These are phyloP conservation scores for Macaria liturata DNA, from an alignment of 2,888 invertebrate genomes.

Conservation along the genomic window DNA sequence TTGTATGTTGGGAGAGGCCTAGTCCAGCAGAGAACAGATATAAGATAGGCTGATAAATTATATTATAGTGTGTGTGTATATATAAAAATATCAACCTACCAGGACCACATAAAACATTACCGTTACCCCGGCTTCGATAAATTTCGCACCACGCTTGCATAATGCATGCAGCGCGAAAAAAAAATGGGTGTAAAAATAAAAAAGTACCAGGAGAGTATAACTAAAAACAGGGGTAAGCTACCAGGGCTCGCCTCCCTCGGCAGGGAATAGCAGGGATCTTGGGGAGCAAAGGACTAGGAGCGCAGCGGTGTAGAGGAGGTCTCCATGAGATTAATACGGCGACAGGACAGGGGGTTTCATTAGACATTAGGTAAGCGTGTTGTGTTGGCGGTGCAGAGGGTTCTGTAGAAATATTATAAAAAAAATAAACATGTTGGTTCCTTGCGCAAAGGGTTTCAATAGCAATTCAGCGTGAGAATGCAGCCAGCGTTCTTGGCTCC, in stretches of 20 bases:
- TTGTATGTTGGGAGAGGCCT: no score
- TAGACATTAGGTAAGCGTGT: slow-evolving; percentile 67
- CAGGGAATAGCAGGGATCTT: slow-evolving; percentile 63
- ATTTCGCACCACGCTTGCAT: slow-evolving; percentile 66
- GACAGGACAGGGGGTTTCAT: slow-evolving; percentile 76
- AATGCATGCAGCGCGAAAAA: slow-evolving; percentile 72
- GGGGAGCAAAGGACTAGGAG: slow-evolving; percentile 71
- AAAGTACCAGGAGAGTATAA: slow-evolving; percentile 44
- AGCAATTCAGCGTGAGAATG: no score
- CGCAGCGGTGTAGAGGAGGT: slow-evolving; percentile 66
- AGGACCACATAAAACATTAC: slow-evolving; percentile 41
- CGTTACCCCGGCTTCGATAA: slow-evolving; percentile 74
- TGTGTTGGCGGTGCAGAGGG: slow-evolving; percentile 39
- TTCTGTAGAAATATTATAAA: slow-evolving; percentile 34
- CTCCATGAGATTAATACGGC: slow-evolving; percentile 79
- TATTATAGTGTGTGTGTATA: no score
- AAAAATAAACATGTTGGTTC: no score
- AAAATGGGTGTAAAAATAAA: slow-evolving; percentile 47
- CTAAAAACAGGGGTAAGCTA: slow-evolving; percentile 43
- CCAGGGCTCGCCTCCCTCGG: slow-evolving; percentile 52
- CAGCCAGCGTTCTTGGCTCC: no score
- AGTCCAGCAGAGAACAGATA: no score
- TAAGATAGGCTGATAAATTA: no score
- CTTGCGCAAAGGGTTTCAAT: no score
- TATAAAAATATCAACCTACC: neutral